phyloP scores from a whole-genome alignment of 2,888 invertebrate genomes.

The Drosophila trichaetosa region DNA sequence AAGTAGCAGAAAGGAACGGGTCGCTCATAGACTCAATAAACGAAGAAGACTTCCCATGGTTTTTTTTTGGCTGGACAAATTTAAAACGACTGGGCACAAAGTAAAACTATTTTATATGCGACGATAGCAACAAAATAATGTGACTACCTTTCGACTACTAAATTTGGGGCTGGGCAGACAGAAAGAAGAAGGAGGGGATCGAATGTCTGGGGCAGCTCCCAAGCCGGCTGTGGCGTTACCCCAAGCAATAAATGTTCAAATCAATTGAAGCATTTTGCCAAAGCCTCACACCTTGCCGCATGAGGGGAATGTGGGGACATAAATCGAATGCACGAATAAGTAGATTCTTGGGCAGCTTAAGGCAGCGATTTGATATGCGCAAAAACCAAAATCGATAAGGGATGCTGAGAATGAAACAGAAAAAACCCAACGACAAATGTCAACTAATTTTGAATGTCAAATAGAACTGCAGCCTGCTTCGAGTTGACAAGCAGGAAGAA shows the following conservation, averaged over 20 bases:
- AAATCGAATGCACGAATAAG: slow-evolving; percentile 58
- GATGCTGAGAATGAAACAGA: slow-evolving; percentile 35
- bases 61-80: slow-evolving; percentile 49
- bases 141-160: slow-evolving; percentile 60
- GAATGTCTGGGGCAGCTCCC: slow-evolving; percentile 59
- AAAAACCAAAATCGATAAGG: slow-evolving; percentile 68
- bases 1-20: neutral
- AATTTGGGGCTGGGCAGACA: slow-evolving; percentile 8
- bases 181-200: slow-evolving; percentile 2
- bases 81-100: slow-evolving; percentile 48
- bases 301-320: slow-evolving; percentile 16
- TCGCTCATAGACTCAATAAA: slow-evolving; percentile 40
- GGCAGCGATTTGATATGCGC: slow-evolving; percentile 70
- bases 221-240: slow-evolving; percentile 59
- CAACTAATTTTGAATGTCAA: slow-evolving; percentile 75
- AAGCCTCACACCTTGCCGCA: slow-evolving; percentile 62
- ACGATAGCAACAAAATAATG: slow-evolving; percentile 64
- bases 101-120: slow-evolving; percentile 72
- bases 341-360: slow-evolving; percentile 63
- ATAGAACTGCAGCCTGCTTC: slow-evolving; percentile 31
- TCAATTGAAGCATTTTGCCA: slow-evolving; percentile 80
- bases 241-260: slow-evolving; percentile 81
- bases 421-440: slow-evolving; percentile 47
- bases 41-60: slow-evolving; percentile 42
- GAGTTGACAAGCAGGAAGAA: slow-evolving; percentile 3